Conservation (phyloP, 2,797 vertebrate species). For the Furcifer pardalis region DNA sequence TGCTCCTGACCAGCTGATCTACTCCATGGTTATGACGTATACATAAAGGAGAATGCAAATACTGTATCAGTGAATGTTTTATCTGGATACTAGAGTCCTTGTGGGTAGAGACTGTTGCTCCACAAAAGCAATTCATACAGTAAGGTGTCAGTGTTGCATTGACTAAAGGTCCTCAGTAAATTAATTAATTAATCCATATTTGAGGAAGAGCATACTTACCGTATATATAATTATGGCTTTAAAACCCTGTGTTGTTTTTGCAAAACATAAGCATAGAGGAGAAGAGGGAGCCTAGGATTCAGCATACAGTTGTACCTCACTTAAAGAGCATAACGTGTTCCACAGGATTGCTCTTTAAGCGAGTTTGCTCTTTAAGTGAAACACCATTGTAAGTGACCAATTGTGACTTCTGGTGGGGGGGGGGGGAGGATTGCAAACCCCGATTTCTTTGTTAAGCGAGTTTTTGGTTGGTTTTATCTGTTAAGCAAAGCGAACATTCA, state of each 20-base stretch:
- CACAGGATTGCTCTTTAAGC: too few species aligned
- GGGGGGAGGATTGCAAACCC: too few species aligned
- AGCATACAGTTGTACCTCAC: too few species aligned
- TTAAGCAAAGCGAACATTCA: too few species aligned
- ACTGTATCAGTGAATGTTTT: background rate
- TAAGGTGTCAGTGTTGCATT: background rate
- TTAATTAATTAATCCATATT: background rate
- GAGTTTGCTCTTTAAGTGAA: too few species aligned
- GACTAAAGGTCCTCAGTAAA: slow-evolving; percentile 4
- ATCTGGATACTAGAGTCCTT: slow-evolving; percentile 13
- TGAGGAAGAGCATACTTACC: background rate
- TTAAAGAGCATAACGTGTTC: too few species aligned
- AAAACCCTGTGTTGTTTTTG: background rate
- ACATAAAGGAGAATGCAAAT: slow-evolving; percentile 6
- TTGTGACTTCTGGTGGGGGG: too few species aligned
- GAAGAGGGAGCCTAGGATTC: background rate
- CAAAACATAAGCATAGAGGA: background rate
- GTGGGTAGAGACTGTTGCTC: slow-evolving; percentile 4
- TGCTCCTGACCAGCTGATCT: background rate
- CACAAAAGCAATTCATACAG: background rate
- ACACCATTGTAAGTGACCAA: too few species aligned
- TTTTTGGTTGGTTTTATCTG: too few species aligned
- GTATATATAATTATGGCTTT: background rate
- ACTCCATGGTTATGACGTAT: background rate
- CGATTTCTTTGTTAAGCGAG: too few species aligned